Conservation (phyloP, 2,113 vertebrate genomes). For the Epinephelus fuscoguttatus region DNA sequence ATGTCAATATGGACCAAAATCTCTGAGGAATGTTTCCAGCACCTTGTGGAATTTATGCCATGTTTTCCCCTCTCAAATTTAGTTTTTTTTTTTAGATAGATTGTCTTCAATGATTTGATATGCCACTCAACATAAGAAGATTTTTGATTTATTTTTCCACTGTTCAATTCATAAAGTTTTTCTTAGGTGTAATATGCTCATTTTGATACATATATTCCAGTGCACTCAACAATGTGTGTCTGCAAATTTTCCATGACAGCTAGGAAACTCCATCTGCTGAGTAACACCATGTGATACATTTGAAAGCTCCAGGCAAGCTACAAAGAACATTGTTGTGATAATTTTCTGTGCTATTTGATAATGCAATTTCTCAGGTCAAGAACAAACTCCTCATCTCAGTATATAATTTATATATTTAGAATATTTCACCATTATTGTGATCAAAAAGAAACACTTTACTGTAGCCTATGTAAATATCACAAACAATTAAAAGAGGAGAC, state of each 20-base stretch:
- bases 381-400: background rate
- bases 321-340: background rate
- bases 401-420: background rate
- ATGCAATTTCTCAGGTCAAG: background rate
- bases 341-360: too few species aligned
- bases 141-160: too few species aligned
- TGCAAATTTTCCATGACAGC: background rate
- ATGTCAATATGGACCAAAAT: too few species aligned
- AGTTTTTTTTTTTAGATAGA: too few species aligned
- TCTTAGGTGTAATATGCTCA: background rate
- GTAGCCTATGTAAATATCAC: background rate
- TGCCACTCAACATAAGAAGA: too few species aligned
- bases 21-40: too few species aligned
- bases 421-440: background rate
- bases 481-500: conserved; percentile 3
- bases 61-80: too few species aligned
- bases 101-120: too few species aligned
- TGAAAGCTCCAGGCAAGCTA: background rate
- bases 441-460: background rate
- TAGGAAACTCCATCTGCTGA: background rate
- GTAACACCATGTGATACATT: background rate
- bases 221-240: too few species aligned
- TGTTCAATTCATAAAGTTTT: too few species aligned
- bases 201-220: too few species aligned
- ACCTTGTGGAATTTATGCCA: too few species aligned